A percentile compares a stretch with the other conserved stretches of the same genome.
Evolutionary conservation across 1,140 invertebrate genomes (phyloP).

Genomic region (Aphaenogaster ashmeadi): DNA sequence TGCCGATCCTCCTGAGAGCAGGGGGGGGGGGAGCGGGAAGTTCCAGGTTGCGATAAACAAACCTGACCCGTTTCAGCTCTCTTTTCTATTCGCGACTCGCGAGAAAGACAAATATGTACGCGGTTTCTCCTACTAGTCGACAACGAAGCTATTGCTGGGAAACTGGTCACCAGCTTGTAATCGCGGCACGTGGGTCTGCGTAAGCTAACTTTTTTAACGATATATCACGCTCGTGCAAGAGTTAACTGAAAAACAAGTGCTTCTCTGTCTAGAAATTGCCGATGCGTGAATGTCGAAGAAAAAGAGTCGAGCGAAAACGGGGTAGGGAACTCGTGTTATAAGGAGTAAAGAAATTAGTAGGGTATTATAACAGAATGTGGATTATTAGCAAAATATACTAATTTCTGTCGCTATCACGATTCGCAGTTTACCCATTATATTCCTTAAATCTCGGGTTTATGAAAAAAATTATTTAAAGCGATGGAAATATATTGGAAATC

Average conservation of each 20-base stretch:
- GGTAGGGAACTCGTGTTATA: neutral
- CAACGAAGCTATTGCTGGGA: neutral
- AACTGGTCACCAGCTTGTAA: neutral
- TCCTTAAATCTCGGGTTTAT: neutral
- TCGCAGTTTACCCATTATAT: neutral
- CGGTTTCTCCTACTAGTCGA: conserved; percentile 15
- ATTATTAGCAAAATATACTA: neutral
- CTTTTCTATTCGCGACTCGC: conserved; percentile 23
- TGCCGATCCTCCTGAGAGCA: neutral
- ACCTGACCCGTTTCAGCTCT: conserved; percentile 37
- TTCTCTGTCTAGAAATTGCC: neutral
- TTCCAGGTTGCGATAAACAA: conserved; percentile 40
- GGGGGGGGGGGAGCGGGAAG: neutral
- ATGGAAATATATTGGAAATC: neutral
- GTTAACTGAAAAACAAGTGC: neutral
- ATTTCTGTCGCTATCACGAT: neutral
- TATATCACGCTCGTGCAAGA: neutral
- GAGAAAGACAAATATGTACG: conserved; percentile 11
- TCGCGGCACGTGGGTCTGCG: neutral
- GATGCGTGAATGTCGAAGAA: neutral
- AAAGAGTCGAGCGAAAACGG: neutral
- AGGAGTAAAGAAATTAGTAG: neutral
- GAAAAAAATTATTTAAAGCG: neutral
- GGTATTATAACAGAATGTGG: neutral
- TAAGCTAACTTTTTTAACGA: conserved; percentile 13